These are phyloP conservation scores for Zele albiditarsus DNA, from an alignment of 2,888 invertebrate species.

Conservation along the genomic window DNA sequence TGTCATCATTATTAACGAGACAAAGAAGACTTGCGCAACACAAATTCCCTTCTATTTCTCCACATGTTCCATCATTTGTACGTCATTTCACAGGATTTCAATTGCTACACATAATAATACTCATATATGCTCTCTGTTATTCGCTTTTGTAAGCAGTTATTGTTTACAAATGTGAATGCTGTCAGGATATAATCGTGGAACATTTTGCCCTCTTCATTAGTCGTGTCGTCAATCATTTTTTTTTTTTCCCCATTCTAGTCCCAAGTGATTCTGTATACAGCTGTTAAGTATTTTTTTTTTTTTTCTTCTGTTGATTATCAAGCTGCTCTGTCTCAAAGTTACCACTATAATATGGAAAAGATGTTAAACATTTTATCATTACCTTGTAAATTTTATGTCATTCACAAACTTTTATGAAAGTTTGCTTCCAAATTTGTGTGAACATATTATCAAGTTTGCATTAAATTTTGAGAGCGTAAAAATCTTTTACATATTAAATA, in stretches of 20 bases:
- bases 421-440: not conserved
- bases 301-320: not conserved
- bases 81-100: conserved; percentile 13
- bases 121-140: not conserved
- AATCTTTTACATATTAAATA: not conserved
- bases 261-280: not conserved
- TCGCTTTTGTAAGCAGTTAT: not conserved
- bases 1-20: conserved; percentile 15
- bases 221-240: not conserved
- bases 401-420: not conserved
- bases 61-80: conserved; percentile 18
- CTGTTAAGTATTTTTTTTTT: not conserved
- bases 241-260: not conserved
- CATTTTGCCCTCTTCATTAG: not conserved
- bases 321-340: no score
- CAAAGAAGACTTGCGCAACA: conserved; percentile 22
- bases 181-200: not conserved
- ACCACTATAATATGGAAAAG: not conserved
- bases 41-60: conserved; percentile 1
- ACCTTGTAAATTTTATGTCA: not conserved
- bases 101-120: not conserved
- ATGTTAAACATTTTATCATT: not conserved
- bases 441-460: not conserved
- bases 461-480: not conserved
- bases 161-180: not conserved